Evolutionary conservation across 2,113 vertebrate genomes (phyloP).

Genomic region (Gallinago jamesoni): DNA sequence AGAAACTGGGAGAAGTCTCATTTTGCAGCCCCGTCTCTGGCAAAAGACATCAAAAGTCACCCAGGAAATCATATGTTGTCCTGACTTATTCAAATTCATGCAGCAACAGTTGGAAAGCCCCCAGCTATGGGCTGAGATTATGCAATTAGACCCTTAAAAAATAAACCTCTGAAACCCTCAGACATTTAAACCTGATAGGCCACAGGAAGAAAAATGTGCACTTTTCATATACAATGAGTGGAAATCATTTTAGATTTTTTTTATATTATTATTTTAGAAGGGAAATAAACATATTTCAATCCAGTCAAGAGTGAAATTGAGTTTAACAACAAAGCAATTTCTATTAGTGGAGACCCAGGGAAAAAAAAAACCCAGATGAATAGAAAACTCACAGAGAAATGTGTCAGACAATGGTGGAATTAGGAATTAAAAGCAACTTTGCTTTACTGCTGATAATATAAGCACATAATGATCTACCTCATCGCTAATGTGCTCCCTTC

Average conservation of each 20-base stretch:
- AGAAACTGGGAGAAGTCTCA: not conserved
- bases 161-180: not conserved
- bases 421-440: slow-evolving; percentile 19
- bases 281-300: slow-evolving; percentile 57
- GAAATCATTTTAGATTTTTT: slow-evolving; percentile 15
- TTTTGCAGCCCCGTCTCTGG: not conserved
- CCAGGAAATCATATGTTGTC: not conserved
- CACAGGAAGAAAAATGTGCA: not conserved
- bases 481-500: not conserved
- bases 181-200: not conserved
- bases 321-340: slow-evolving; percentile 61
- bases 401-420: slow-evolving; percentile 23
- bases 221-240: not conserved
- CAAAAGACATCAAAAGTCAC: not conserved
- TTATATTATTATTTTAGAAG: slow-evolving; percentile 55
- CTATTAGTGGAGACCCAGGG: not conserved
- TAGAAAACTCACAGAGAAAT: slow-evolving; percentile 27
- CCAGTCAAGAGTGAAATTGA: slow-evolving; percentile 66
- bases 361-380: not conserved
- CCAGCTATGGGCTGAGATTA: not conserved
- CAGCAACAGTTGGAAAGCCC: not conserved
- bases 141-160: not conserved
- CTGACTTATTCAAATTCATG: not conserved
- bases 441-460: slow-evolving; percentile 41
- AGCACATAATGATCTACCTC: not conserved